A percentile compares a stretch with the other conserved stretches of the same genome.
phyloP scores from a whole-genome alignment of 37 sponge, comb jelly and placozoan species.

The Halisarca cf. caerulea region DNA sequence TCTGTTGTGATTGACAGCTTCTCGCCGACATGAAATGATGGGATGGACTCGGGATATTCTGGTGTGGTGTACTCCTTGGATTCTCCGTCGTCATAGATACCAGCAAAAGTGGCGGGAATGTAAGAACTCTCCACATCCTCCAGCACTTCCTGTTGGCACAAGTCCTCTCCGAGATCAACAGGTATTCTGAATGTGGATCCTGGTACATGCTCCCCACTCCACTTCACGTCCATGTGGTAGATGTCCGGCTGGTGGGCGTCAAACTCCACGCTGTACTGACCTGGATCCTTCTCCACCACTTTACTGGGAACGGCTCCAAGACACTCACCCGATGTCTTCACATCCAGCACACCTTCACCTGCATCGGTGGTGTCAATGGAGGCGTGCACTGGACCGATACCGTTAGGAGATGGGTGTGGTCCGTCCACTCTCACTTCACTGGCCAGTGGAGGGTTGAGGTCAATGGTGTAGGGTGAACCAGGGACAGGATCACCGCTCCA shows the following conservation, averaged over 20 bases:
- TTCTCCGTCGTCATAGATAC: not conserved
- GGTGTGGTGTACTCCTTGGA: not conserved
- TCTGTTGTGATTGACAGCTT: not conserved
- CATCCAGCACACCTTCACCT: constrained; percentile 23
- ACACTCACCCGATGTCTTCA: not conserved
- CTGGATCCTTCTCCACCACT: not conserved
- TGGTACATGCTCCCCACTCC: constrained; percentile 28
- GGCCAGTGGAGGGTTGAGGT: not conserved
- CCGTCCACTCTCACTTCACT: constrained; percentile 8
- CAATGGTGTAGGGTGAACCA: constrained; percentile 6
- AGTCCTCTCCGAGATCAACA: not conserved
- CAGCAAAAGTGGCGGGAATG: too few relatives aligned
- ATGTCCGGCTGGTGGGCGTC: constrained; percentile 29
- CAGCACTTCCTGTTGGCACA: not conserved
- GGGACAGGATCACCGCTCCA: constrained; percentile 2
- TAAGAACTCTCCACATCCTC: constrained; percentile 23
- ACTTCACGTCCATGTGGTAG: constrained; percentile 42
- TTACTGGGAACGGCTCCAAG: not conserved
- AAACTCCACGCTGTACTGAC: constrained; percentile 16
- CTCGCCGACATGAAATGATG: not conserved
- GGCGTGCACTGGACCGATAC: not conserved
- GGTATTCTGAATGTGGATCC: constrained; percentile 54
- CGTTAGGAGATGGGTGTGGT: constrained; percentile 16
- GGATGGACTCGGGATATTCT: constrained; percentile 8
- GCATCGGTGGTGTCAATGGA: not conserved